phyloP scores from a whole-genome alignment of 2,113 vertebrate genomes.

The Trichomycterus rosablanca region DNA sequence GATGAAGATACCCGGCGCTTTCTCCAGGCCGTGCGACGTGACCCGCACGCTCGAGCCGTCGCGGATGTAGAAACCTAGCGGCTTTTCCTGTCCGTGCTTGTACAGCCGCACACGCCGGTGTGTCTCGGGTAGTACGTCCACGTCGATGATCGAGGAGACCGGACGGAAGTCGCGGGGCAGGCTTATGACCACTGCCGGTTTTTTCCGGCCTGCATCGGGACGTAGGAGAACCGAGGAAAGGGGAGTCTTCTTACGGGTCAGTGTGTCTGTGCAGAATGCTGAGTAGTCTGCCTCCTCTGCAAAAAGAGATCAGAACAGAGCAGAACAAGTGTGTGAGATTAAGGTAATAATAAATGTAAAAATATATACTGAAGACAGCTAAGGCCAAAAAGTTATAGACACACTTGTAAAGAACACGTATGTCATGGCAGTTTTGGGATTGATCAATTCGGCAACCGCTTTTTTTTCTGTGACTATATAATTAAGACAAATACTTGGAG shows the following conservation, averaged over 20 bases:
- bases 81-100: constrained; percentile 93
- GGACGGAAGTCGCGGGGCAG: constrained; percentile 94
- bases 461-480: too few relatives aligned
- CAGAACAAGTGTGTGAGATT: background rate
- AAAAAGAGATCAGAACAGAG: background rate
- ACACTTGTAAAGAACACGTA: too few relatives aligned
- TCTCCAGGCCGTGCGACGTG: constrained; percentile 88
- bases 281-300: constrained; percentile 82
- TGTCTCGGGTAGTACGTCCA: constrained; percentile 94
- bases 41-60: constrained; percentile 93
- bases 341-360: background rate
- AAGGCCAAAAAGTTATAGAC: too few relatives aligned
- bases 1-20: constrained; percentile 90
- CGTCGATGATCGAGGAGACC: constrained; percentile 95
- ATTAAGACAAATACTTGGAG: too few relatives aligned
- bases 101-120: constrained; percentile 91
- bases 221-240: constrained; percentile 84
- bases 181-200: constrained; percentile 86
- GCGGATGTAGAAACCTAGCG: constrained; percentile 93
- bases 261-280: constrained; percentile 83
- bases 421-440: too few relatives aligned
- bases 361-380: too few relatives aligned
- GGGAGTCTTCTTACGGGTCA: constrained; percentile 83
- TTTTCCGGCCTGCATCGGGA: constrained; percentile 81
- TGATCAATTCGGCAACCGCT: too few relatives aligned